Conservation (phyloP, 2,797 vertebrate species). For the Syngnathus rostellatus region DNA sequence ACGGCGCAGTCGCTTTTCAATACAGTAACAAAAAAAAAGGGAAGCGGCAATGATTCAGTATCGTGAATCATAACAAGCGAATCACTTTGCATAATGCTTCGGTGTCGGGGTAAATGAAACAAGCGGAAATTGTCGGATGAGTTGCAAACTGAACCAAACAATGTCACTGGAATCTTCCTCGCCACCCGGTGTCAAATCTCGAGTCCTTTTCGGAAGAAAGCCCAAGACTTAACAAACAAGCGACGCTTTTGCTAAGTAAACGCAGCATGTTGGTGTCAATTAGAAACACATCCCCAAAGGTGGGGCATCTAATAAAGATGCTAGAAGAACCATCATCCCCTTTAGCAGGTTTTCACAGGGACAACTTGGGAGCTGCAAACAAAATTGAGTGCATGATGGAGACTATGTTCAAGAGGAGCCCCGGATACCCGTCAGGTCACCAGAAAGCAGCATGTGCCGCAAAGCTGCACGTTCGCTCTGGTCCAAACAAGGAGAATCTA, state of each 20-base stretch:
- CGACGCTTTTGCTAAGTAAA: neutral
- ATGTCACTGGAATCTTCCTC: neutral
- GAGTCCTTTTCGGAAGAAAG: neutral
- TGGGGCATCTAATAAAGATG: neutral
- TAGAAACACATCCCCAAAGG: neutral
- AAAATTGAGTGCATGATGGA: neutral
- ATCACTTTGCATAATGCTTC: conserved; percentile 1
- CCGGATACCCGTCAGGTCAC: conserved; percentile 23
- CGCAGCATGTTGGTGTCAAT: neutral
- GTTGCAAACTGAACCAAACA: neutral
- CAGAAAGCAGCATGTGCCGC: conserved; percentile 2
- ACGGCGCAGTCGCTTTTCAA: neutral
- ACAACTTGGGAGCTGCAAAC: too few relatives aligned
- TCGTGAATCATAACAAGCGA: neutral
- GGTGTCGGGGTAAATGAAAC: conserved; percentile 20
- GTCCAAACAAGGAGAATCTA: neutral
- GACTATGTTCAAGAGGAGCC: neutral
- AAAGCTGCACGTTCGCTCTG: too few relatives aligned
- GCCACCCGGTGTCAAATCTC: neutral
- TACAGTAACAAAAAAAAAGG: neutral
- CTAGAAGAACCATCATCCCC: too few relatives aligned
- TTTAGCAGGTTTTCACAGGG: too few relatives aligned
- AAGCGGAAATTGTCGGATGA: neutral
- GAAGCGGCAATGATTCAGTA: neutral
- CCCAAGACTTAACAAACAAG: neutral